Base-by-base conservation (phyloP, 2,888 invertebrate genomes). In the Bellardia pandia region DNA sequence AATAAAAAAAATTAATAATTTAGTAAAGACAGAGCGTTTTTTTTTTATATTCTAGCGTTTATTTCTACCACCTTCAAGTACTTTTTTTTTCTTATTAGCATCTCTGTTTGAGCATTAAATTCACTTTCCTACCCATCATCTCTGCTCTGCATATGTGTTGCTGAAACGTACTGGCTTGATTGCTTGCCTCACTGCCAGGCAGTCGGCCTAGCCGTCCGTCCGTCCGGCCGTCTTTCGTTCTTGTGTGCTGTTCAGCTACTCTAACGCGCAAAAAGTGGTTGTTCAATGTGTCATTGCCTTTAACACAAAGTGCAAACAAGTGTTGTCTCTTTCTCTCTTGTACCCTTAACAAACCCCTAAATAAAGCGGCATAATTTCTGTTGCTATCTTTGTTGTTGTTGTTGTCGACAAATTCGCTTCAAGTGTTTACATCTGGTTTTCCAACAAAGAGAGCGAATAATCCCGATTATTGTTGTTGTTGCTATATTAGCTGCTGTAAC, bases 241-340 rank as follows among this genome's bases (percentile, higher is more conserved):
- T 30, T 51, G 30, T 42, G 75, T 85, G 60, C 33, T 62, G 75
- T 80, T 80, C 45, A 56, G 66, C 85, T 79, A 45, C 78, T 87
- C 87, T 87, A 82, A 82, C 85, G 64, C 66, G 81, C 81, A 81
- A 87, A 87, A 87, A 87, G 85, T 87, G 85, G 87, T 85, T 82
- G 81, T 79, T 87, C 45, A 77, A 78, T 81, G 75, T 87, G 87
- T 87, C 87, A 85, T 85, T 87, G 87, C 85, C 85, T 85, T 75
- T 76, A 75, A 37, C 14, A 56, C 33, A 58, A 37, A 75, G 60
- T 60, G 37, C 40, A 45, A 37, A 5, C 33, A 33, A n/a, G 16
- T 45, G 62, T 51, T 72, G 64, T 71, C 88, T 84, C 86, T 77
- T 74, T 88, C 87, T 45, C 11, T 53, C 87, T n/a, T 40, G 48